Evolutionary conservation across 1,140 invertebrate genomes (phyloP), one percentile per base, ranked within the genome.

Genomic region (Lepidurus couesii): DNA sequence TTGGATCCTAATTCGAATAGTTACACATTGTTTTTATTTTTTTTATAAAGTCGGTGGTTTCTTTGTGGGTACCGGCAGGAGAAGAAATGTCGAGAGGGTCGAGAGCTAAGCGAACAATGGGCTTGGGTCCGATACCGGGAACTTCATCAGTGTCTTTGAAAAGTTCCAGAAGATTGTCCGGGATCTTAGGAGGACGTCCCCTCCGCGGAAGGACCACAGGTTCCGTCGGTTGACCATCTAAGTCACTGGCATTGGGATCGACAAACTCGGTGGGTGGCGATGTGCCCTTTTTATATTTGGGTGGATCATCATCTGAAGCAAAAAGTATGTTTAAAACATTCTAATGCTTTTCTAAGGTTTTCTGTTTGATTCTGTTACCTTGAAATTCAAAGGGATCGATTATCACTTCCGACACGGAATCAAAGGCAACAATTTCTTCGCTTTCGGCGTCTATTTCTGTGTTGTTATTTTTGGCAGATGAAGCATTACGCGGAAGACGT

Each of bases 41-140:
- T 34, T 34, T 34, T 3, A 34, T 34, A 4, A 34, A 34, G 34
- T 34, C 2, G 7, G 11, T 75, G 7, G 11, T 75, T 75, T 42
- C 42, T 44, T 7, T 43, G 42, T 42, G 10, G 10, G 4, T 44
- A 44, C 43, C 24, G 9, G 43, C 5, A 34, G 42, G 10, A 9
- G 75, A 16, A 24, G 75, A 13, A 9, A 1, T 34, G 42, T 77
- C 43, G 21, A 16, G 24, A 11, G 10, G 42, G 9, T 44, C 75
- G 24, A 7, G 7, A 7, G 42, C 24, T 26, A 16, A 16, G 7
- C 47, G 43, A 6, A 45, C 21, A 42, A 26, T 26, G 21, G 75
- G 75, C 75, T 77, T 77, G 7, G 75, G 75, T 77, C 75, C 75
- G 42, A 77, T 44, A 44, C 75, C 75, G 16, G 75, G 75, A 13